These are phyloP conservation scores for Palloptera scutellata DNA, from an alignment of 2,888 invertebrate species.

Conservation along the genomic window DNA sequence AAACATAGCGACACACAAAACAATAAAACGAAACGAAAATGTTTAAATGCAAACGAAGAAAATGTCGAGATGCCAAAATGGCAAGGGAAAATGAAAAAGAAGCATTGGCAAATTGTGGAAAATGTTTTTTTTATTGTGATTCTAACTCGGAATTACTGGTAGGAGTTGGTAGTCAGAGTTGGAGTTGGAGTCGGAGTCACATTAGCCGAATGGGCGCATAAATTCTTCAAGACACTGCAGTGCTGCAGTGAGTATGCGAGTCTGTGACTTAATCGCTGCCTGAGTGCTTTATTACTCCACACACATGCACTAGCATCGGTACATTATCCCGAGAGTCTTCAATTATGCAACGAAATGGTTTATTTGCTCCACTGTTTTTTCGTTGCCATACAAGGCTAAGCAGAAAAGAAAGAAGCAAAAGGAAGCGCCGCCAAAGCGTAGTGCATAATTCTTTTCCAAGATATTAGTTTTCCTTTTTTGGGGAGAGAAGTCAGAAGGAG, in stretches of 20 bases:
- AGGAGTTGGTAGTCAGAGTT: slow-evolving; percentile 7
- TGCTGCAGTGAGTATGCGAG: background rate
- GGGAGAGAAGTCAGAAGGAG: too few relatives aligned
- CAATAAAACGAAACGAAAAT: background rate
- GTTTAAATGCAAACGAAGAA: slow-evolving; percentile 3
- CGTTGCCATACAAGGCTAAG: too few relatives aligned
- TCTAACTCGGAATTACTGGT: slow-evolving; percentile 9
- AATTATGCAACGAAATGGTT: slow-evolving; percentile 60
- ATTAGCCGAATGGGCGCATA: slow-evolving; percentile 29
- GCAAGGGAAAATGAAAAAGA: slow-evolving; percentile 19
- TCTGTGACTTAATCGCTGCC: slow-evolving; percentile 40
- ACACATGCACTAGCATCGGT: background rate
- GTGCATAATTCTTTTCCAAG: too few relatives aligned
- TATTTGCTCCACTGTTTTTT: slow-evolving; percentile 40
- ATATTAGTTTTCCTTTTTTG: too few relatives aligned
- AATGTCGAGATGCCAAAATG: slow-evolving; percentile 1
- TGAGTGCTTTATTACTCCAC: slow-evolving; percentile 44
- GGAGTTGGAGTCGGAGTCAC: slow-evolving; percentile 15
- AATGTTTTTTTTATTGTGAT: slow-evolving; percentile 24
- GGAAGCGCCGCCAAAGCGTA: too few relatives aligned
- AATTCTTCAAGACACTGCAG: slow-evolving; percentile 16
- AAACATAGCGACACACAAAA: slow-evolving; percentile 8
- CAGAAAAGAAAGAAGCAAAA: too few relatives aligned
- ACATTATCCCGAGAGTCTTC: slow-evolving; percentile 48
- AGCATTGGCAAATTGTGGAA: background rate